Evolutionary conservation across 1,140 invertebrate genomes (phyloP).

Genomic region (Diplogasteroides magnus): DNA sequence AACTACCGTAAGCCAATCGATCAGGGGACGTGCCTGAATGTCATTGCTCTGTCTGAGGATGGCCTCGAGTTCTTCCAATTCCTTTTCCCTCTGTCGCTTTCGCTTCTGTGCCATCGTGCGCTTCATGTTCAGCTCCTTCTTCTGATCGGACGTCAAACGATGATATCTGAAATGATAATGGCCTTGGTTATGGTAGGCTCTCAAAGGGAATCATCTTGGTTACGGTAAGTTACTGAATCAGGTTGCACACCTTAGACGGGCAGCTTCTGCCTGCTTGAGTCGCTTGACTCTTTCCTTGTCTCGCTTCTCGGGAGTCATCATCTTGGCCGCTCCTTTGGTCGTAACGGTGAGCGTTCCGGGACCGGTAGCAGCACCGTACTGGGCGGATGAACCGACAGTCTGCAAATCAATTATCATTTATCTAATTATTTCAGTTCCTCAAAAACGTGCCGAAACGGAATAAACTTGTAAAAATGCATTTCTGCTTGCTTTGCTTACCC

Average conservation of each 20-base stretch:
- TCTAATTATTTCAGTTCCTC: background rate
- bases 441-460: no score
- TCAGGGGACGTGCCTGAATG: conserved; percentile 14
- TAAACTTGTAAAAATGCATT: no score
- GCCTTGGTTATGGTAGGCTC: background rate
- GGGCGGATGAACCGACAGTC: background rate
- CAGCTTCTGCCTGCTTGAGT: conserved; percentile 32
- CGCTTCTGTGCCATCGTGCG: conserved; percentile 33
- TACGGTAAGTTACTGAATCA: background rate
- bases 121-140: conserved; percentile 34
- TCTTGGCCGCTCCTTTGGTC: background rate
- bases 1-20: background rate
- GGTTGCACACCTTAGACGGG: conserved; percentile 10
- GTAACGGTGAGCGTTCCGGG: conserved; percentile 3
- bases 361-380: background rate
- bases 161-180: conserved; percentile 23
- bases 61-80: conserved; percentile 32
- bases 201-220: background rate
- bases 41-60: conserved; percentile 33
- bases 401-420: background rate
- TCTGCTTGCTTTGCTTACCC: background rate
- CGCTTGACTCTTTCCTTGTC: conserved; percentile 33
- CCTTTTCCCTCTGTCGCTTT: conserved; percentile 33
- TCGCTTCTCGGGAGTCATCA: conserved; percentile 24
- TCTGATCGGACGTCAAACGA: conserved; percentile 26